A percentile compares a stretch with the other conserved stretches of the same genome.
Evolutionary conservation across 2,113 vertebrate species (phyloP).

Genomic region (Dromas ardeola): DNA sequence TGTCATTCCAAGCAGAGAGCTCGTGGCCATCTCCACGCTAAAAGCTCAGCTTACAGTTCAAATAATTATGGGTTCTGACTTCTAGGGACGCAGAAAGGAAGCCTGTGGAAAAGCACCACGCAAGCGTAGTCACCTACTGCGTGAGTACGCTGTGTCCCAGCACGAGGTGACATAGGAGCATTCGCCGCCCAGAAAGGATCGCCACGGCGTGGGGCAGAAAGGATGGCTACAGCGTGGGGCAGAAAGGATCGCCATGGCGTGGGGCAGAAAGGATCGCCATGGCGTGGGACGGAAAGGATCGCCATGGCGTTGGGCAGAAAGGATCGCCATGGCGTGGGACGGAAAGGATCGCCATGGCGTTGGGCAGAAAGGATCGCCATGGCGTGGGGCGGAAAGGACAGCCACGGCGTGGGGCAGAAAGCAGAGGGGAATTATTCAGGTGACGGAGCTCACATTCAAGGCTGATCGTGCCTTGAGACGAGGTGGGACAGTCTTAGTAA

Average conservation of each 20-base stretch:
- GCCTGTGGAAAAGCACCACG: not conserved
- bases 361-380: not conserved
- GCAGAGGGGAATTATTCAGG: not conserved
- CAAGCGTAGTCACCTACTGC: not conserved
- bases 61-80: accelerated
- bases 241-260: not conserved
- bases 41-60: not conserved
- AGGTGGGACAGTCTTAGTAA: not conserved
- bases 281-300: not conserved
- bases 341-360: not conserved
- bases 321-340: not conserved
- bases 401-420: not conserved
- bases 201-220: too few species aligned
- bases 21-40: accelerated
- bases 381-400: too few species aligned
- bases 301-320: not conserved
- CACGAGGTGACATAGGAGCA: accelerated
- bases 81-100: accelerated
- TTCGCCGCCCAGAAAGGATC: not conserved
- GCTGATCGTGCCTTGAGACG: not conserved
- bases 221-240: too few species aligned
- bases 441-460: not conserved
- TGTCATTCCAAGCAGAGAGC: not conserved
- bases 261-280: not conserved
- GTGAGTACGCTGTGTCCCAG: accelerated